Evolutionary conservation across 1,140 invertebrate genomes (phyloP).

Genomic region (Oppia nitens): DNA sequence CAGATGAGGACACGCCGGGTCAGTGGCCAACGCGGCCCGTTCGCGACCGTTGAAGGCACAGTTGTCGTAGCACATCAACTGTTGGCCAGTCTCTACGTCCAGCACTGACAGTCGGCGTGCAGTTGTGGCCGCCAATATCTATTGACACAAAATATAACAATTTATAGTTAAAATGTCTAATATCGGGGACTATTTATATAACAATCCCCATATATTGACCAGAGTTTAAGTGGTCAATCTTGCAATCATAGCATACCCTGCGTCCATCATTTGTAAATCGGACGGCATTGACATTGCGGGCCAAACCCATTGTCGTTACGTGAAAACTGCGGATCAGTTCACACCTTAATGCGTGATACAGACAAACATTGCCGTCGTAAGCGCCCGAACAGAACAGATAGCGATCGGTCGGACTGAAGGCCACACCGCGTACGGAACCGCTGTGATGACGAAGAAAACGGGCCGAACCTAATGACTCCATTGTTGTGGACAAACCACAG

Average conservation of each 20-base stretch:
- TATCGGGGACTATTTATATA: too few species aligned
- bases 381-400: conserved; percentile 36
- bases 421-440: conserved; percentile 32
- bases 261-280: conserved; percentile 34
- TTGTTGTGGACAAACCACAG: too few species aligned
- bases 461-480: conserved; percentile 35
- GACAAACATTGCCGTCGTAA: conserved; percentile 33
- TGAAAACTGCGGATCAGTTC: conserved; percentile 4
- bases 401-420: conserved; percentile 35
- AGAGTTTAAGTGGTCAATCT: neutral
- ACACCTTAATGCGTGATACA: conserved; percentile 2
- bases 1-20: conserved; percentile 33
- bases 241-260: conserved; percentile 25
- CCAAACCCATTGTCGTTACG: conserved; percentile 9
- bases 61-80: conserved; percentile 35
- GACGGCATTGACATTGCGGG: conserved; percentile 33
- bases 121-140: conserved; percentile 35
- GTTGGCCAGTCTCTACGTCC: conserved; percentile 34
- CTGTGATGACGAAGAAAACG: conserved; percentile 33
- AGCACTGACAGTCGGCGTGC: conserved; percentile 32
- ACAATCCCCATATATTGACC: neutral
- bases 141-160: conserved; percentile 12
- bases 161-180: conserved; percentile 5
- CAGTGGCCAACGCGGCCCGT: conserved; percentile 33
- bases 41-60: conserved; percentile 34